Conservation (phyloP, 2,797 vertebrate species). For the Gymnoscopelus braueri region DNA sequence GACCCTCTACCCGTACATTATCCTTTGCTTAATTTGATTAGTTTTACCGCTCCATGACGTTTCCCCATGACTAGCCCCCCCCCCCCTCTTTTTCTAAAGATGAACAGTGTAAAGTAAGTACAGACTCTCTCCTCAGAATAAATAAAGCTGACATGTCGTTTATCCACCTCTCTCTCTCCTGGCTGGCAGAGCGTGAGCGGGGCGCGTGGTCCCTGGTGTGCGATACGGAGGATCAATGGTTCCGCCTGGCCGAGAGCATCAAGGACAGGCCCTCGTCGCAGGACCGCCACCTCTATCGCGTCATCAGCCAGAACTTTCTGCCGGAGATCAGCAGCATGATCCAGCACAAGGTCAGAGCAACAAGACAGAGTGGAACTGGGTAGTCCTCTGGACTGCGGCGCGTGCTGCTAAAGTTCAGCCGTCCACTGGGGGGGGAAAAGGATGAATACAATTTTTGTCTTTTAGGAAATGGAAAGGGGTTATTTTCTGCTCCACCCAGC, state of each 20-base stretch:
- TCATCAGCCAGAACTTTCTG: constrained; percentile 97
- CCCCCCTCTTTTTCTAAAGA: no score
- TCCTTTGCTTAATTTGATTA: no score
- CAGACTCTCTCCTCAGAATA: background rate
- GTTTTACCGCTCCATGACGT: no score
- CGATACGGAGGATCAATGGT: constrained; percentile 95
- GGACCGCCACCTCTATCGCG: constrained; percentile 94
- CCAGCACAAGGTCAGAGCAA: constrained; percentile 89
- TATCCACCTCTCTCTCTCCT: background rate
- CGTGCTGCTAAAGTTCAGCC: no score
- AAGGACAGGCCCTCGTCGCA: constrained; percentile 91
- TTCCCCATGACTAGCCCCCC: no score
- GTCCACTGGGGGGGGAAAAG: no score
- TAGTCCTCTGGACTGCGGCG: no score
- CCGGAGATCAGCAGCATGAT: constrained; percentile 99
- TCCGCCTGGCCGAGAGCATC: constrained; percentile 91
- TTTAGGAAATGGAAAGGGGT: no score
- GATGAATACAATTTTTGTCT: no score
- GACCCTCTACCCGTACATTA: no score
- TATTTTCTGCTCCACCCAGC: no score
- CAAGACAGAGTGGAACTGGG: background rate
- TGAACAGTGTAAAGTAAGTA: no score
- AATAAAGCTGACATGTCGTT: background rate
- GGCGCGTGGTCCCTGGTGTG: constrained; percentile 93
- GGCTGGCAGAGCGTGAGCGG: constrained; percentile 61